Conservation (phyloP, 2,797 vertebrate species). For the Spatula clypeata region DNA sequence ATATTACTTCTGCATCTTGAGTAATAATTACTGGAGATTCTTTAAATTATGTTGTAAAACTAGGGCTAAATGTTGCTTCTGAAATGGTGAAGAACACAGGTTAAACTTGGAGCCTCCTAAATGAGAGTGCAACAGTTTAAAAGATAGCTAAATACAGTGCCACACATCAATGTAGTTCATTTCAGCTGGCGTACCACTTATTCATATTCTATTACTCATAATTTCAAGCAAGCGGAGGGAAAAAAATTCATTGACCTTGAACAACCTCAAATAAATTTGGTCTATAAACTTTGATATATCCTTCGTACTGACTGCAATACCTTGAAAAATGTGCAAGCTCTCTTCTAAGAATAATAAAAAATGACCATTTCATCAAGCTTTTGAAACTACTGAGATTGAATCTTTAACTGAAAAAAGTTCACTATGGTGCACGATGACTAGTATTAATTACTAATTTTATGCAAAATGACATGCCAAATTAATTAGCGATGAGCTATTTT, state of each 20-base stretch:
- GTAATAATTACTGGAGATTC: constrained; percentile 17
- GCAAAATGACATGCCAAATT: constrained; percentile 79
- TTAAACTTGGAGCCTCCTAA: constrained; percentile 38
- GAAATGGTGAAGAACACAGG: neutral
- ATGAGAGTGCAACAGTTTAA: constrained; percentile 42
- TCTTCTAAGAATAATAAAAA: constrained; percentile 66
- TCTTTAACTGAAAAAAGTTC: constrained; percentile 35
- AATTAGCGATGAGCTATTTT: constrained; percentile 80
- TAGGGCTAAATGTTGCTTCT: neutral
- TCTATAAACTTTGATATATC: constrained; percentile 78
- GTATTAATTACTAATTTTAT: constrained; percentile 81
- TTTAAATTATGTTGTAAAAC: constrained; percentile 11
- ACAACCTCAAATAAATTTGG: constrained; percentile 78
- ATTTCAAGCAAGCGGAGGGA: constrained; percentile 56
- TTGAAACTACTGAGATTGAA: constrained; percentile 50
- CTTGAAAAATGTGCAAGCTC: constrained; percentile 45
- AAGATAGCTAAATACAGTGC: constrained; percentile 54
- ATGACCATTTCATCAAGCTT: constrained; percentile 56
- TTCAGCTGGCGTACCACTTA: constrained; percentile 40
- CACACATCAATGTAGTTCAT: constrained; percentile 62
- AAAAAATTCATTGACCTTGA: constrained; percentile 81
- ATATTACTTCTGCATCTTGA: neutral
- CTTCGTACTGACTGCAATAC: constrained; percentile 41
- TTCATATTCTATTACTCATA: constrained; percentile 64
- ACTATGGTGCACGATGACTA: constrained; percentile 6